Evolutionary conservation across 2,888 invertebrate species (phyloP), one percentile per base, ranked within the genome.

Genomic region (Cataglyphis altisquamis): DNA sequence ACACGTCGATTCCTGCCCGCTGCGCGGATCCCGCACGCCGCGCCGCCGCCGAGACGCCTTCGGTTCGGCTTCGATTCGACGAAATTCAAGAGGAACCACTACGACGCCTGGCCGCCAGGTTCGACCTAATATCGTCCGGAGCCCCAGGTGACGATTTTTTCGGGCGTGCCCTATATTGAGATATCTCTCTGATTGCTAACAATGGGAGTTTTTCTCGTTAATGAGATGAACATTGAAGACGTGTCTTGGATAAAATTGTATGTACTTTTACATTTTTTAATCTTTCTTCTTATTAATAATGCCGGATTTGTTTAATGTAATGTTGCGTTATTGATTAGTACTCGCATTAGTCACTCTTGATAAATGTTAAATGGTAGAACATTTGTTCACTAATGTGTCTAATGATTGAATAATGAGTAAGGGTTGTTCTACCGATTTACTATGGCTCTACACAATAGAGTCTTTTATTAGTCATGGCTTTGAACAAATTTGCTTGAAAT

Each of bases 1-100:
- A 84, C 84, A 82, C 88, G 85, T 62, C 45, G 62, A 15, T 15
- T 39, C 1, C 21, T 21, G 10, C 60, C 52, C 18, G n/a, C 55
- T 48, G n/a, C 55, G n/a, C 55, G 64, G 52, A 78, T 15, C 74
- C 21, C 64, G 48, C 15, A 57, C 25, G 25, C 25, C 1, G 25
- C 25, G 25, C 1, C 82, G 77, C 64, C 41, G 84, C 63, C 57
- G 64, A 84, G n/a, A 12, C 36, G 8, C 29, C 84, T 36, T 36
- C 32, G 32, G 32, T 36, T 36, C 32, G 32, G 32, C 32, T 81
- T 86, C 86, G 77, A 86, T 83, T 81, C 81, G 73, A 39, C 78
- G 68, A 82, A 85, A 83, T 75, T 84, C 39, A 66, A 66, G 75
- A 66, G 66, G 29, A 66, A 6, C 32, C n/a, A n/a, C 36, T 63